Evolutionary conservation across 1,140 invertebrate genomes (phyloP), one percentile per base, ranked within the genome.

Genomic region (Melipona quadrifasciata): DNA sequence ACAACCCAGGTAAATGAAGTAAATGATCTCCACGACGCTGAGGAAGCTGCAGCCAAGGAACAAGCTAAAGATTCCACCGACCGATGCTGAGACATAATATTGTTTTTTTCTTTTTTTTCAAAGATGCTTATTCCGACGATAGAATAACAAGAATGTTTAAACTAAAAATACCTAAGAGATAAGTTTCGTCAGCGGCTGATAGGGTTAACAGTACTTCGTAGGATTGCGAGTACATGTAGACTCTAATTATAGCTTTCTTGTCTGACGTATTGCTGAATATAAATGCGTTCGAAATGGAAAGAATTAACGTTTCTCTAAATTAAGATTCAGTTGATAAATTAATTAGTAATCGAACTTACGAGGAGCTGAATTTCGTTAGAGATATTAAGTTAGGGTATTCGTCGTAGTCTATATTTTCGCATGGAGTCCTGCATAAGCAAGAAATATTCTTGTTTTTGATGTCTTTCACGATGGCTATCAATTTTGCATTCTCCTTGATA

Each of bases 1-100:
- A 34, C 73, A 58, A 19, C 53, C 53, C 19, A 90, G 24, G n/a
- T 39, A 39, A 12, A 68, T 0, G 65, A 85, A 91, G 5, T 90
- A 91, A 31, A 91, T 16, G 14, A 91, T 86, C 58, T 91, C 89
- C 16, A 73, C 47, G 16, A 68, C n/a, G 34, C 90, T 91, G 10
- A 91, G 58, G 24, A 91, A 87, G n/a, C 90, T 91, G 53, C 83
- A 84, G 2, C 90, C 89, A 12, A 91, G 57, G n/a, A 89, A 91
- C 14, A 91, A 76, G 6, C 81, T 91, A 39, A 91, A 91, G 34
- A 91, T 87, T 34, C 90, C 90, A 5, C 90, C 90, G 12, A 91
- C 31, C 8, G 89, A 85, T 2, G 89, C 90, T 90, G 73, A 47
- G 90, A 87, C 57, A 21, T 58, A n/a, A 34, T 27, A 53, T 16